Conservation (phyloP, 2,113 vertebrate genomes). For the Delphinus delphis region DNA sequence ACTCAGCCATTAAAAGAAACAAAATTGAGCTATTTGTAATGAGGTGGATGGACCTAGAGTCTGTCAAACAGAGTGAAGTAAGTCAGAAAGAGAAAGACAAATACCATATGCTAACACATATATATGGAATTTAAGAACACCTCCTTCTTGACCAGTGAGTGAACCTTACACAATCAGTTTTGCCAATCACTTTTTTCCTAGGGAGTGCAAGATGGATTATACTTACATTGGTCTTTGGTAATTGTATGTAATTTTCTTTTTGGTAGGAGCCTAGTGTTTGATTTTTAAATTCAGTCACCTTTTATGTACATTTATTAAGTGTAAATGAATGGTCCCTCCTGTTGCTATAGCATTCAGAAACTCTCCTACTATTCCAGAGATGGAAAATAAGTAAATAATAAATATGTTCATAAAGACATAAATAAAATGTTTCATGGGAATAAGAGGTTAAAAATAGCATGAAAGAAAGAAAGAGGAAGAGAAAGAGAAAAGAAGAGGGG, state of each 20-base stretch:
- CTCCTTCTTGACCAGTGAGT: not conserved
- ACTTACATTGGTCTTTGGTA: not conserved
- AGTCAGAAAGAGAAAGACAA: too few relatives aligned
- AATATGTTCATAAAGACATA: not conserved
- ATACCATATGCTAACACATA: too few relatives aligned
- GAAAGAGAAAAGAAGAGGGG: too few relatives aligned
- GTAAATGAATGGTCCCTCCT: not conserved
- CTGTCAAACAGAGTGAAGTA: too few relatives aligned
- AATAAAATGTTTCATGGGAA: constrained; percentile 60
- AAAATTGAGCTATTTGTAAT: too few relatives aligned
- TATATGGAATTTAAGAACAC: not conserved
- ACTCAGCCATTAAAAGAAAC: too few relatives aligned
- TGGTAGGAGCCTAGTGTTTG: not conserved
- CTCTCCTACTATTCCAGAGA: constrained; percentile 52
- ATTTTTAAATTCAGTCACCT: not conserved
- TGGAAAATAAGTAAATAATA: constrained; percentile 48
- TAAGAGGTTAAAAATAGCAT: not conserved
- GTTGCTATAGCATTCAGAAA: constrained; percentile 47
- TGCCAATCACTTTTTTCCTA: not conserved
- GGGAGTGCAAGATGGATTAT: not conserved
- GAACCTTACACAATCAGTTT: not conserved
- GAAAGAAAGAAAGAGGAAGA: not conserved
- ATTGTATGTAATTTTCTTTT: not conserved
- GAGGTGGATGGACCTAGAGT: too few relatives aligned
- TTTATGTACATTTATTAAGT: constrained; percentile 48